A percentile compares a stretch with the other conserved stretches of the same genome.
phyloP scores from a whole-genome alignment of 2,888 invertebrate species.

The Bimastos eiseni region DNA sequence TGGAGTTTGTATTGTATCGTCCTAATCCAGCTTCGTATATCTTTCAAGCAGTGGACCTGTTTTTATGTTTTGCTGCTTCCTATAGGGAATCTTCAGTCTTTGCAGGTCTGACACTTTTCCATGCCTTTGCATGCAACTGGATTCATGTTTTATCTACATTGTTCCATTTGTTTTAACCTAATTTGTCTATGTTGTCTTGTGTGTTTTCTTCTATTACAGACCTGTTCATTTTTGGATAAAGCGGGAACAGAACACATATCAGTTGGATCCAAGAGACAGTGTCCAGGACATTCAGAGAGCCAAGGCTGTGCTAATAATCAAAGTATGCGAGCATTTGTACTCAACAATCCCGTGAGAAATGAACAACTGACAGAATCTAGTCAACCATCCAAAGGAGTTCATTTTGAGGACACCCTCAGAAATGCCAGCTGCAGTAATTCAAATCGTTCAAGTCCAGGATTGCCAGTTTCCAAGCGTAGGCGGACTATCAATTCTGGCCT shows the following conservation, averaged over 20 bases:
- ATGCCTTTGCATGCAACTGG: neutral
- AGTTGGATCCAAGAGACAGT: neutral
- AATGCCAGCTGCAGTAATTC: slow-evolving; percentile 13
- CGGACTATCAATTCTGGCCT: slow-evolving; percentile 37
- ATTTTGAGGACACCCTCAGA: neutral
- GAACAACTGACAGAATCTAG: neutral
- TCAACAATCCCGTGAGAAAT: neutral
- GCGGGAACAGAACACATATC: neutral
- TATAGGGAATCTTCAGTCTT: neutral
- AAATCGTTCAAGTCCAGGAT: neutral
- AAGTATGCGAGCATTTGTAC: neutral
- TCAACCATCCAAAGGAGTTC: neutral
- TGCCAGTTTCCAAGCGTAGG: slow-evolving; percentile 38
- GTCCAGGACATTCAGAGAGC: neutral
- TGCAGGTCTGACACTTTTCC: neutral
- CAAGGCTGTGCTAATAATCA: neutral
- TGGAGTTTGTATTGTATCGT: neutral
- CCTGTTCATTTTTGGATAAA: slow-evolving; percentile 5
- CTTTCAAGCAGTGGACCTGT: neutral
- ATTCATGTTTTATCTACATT: neutral
- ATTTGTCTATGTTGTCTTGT: neutral
- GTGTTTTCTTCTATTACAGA: neutral
- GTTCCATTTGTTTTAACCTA: neutral
- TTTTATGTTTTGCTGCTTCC: neutral
- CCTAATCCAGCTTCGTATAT: neutral